These are phyloP conservation scores for Ploceus nigricollis DNA, from an alignment of 2,113 vertebrate species.

Conservation along the genomic window DNA sequence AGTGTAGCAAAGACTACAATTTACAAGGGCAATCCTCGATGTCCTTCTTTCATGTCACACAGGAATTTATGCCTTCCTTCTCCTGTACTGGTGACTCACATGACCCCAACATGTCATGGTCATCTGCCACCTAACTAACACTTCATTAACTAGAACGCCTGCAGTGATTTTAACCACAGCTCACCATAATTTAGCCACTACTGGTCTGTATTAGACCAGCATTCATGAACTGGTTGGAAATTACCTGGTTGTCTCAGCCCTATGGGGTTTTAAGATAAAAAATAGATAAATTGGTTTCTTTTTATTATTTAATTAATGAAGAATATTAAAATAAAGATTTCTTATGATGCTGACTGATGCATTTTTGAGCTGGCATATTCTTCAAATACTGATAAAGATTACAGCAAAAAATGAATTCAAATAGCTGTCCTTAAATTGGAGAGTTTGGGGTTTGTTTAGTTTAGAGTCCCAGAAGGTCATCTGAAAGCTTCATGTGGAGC, in stretches of 20 bases:
- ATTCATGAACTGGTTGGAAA: not conserved
- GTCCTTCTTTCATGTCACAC: not conserved
- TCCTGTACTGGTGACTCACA: not conserved
- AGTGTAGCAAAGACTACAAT: not conserved
- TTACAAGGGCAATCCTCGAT: not conserved
- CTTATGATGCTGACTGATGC: not conserved
- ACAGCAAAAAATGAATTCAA: not conserved
- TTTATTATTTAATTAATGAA: not conserved
- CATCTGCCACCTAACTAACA: not conserved
- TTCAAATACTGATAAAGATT: not conserved
- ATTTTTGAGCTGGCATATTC: not conserved
- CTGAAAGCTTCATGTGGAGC: not conserved
- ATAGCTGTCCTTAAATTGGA: not conserved
- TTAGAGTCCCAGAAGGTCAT: not conserved
- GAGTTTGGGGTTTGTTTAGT: not conserved
- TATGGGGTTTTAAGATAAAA: not conserved
- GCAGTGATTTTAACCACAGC: not conserved
- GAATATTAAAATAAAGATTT: not conserved
- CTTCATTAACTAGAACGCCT: not conserved
- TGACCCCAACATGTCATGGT: not conserved
- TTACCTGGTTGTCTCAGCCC: not conserved
- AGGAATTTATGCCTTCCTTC: not conserved
- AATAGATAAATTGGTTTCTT: not conserved
- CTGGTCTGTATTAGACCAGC: not conserved
- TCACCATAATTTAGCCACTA: not conserved